Percentiles rank a stretch among this genome's conserved stretches.
Evolutionary conservation across 1,140 invertebrate species (phyloP).

Genomic region (Pseudomyrmex sp.): DNA sequence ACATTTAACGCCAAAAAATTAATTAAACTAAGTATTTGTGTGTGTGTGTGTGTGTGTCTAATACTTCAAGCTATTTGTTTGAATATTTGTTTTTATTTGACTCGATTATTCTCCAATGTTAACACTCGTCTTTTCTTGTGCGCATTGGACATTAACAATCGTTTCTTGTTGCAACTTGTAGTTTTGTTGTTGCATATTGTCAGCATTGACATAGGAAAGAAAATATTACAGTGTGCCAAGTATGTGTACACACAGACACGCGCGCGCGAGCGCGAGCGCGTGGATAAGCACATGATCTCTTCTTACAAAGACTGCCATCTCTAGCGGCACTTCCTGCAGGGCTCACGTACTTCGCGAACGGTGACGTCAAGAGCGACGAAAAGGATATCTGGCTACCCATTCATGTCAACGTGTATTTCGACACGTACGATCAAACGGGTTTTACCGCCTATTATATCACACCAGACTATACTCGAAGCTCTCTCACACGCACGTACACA

Average conservation of each 20-base stretch:
- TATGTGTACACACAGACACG: background rate
- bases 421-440: conserved; percentile 49
- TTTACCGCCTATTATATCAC: conserved; percentile 21
- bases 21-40: background rate
- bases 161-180: conserved; percentile 44
- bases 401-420: conserved; percentile 59
- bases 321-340: conserved; percentile 19
- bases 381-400: conserved; percentile 52
- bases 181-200: conserved; percentile 51
- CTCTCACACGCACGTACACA: background rate
- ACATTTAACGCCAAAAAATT: background rate
- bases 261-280: background rate
- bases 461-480: background rate
- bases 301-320: conserved; percentile 41
- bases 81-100: background rate
- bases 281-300: conserved; percentile 45
- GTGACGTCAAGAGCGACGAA: conserved; percentile 42
- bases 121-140: background rate
- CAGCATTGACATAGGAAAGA: conserved; percentile 36
- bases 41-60: background rate
- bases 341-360: conserved; percentile 1
- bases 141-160: background rate
- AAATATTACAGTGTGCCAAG: conserved; percentile 39
- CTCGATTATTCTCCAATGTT: background rate
- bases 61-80: background rate